Evolutionary conservation across 2,888 invertebrate genomes (phyloP).

Genomic region (Argyresthia goedartella): DNA sequence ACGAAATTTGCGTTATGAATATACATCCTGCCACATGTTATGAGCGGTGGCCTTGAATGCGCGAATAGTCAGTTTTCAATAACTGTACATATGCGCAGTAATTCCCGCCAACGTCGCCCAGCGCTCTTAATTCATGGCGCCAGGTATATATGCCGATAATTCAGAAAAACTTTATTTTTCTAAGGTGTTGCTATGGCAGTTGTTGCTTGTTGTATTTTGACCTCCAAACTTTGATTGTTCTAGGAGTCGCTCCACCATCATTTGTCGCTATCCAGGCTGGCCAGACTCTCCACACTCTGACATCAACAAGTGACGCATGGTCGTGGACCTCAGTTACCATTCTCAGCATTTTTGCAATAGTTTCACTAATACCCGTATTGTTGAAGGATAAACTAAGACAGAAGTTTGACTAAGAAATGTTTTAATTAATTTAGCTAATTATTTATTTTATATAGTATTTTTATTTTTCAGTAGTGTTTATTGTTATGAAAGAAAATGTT

Average conservation of each 20-base stretch:
- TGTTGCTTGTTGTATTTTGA: too few relatives aligned
- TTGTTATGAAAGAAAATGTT: conserved; percentile 35
- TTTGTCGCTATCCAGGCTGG: conserved; percentile 98
- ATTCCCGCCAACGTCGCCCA: too few relatives aligned
- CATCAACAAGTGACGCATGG: conserved; percentile 88
- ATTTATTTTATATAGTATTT: conserved; percentile 1
- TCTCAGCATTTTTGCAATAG: conserved; percentile 81
- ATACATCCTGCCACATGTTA: too few relatives aligned
- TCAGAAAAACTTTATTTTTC: neutral
- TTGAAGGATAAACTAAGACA: conserved; percentile 83
- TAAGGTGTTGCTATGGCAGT: too few relatives aligned
- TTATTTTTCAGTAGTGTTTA: conserved; percentile 6
- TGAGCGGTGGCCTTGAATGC: too few relatives aligned
- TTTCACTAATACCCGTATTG: conserved; percentile 90
- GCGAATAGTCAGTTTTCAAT: too few relatives aligned
- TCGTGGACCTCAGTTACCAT: conserved; percentile 89
- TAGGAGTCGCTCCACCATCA: conserved; percentile 96
- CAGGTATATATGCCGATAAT: neutral
- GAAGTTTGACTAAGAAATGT: conserved; percentile 78
- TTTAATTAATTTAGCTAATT: conserved; percentile 1
- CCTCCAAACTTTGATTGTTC: conserved; percentile 14
- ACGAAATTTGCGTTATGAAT: too few relatives aligned
- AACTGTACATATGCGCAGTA: too few relatives aligned
- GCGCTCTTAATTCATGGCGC: too few relatives aligned
- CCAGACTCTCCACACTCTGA: conserved; percentile 93